Evolutionary conservation across 1,140 invertebrate species (phyloP).

Genomic region (Drosophila willistoni): DNA sequence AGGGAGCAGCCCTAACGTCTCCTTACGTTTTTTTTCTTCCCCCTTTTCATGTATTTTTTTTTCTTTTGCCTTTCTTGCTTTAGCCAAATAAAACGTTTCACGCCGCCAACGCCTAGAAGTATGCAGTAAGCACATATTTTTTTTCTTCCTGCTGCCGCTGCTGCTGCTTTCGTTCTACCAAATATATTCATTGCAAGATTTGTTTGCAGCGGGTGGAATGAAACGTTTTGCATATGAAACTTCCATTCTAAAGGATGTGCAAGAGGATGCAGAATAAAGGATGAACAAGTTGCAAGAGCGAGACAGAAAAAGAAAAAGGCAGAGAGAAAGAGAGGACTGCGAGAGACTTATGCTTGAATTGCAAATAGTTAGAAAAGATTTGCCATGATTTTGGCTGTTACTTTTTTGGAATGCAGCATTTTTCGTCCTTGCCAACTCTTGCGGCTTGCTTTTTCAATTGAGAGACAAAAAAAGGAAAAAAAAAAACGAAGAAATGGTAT

Average conservation of each 20-base stretch:
- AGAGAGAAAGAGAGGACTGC: conserved; percentile 17
- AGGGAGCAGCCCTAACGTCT: conserved; percentile 31
- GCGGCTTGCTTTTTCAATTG: conserved; percentile 53
- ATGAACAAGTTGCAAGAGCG: background rate
- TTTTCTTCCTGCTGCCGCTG: conserved; percentile 19
- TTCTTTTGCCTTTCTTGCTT: background rate
- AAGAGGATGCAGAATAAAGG: conserved; percentile 15
- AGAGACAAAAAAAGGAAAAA: conserved; percentile 42
- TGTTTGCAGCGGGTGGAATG: conserved; percentile 54
- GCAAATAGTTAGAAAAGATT: conserved; percentile 81
- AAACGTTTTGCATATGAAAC: conserved; percentile 66
- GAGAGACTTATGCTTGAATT: conserved; percentile 77
- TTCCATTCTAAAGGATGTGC: conserved; percentile 7
- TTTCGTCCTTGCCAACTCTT: conserved; percentile 34
- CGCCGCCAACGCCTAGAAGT: conserved; percentile 72
- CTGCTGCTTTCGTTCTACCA: conserved; percentile 40
- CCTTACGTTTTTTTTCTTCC: conserved; percentile 17
- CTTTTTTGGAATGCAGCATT: conserved; percentile 56
- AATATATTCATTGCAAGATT: conserved; percentile 80
- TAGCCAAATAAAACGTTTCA: conserved; percentile 63
- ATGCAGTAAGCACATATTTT: conserved; percentile 44
- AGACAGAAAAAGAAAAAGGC: background rate
- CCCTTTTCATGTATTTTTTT: background rate
- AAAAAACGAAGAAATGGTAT: conserved; percentile 12
- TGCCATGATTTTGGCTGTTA: conserved; percentile 68